Percentiles rank a stretch among this genome's conserved stretches.
phyloP scores from a whole-genome alignment of 2,113 vertebrate species.

The Nothocercus nigrocapillus region DNA sequence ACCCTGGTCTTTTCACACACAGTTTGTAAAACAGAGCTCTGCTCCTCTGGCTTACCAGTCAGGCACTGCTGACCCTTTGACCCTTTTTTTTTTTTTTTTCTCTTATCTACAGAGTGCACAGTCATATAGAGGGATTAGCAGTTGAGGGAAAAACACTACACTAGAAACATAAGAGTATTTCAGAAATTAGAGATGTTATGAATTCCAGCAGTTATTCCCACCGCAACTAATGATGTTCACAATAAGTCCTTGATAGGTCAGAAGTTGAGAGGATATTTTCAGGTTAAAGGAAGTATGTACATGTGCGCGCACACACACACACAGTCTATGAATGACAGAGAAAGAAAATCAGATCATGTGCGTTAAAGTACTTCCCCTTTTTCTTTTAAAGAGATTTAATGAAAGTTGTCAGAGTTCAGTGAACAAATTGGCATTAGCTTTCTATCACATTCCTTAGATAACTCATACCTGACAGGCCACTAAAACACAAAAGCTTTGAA shows the following conservation, averaged over 20 bases:
- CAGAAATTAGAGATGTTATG: not conserved
- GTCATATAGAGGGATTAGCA: not conserved
- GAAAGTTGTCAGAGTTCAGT: conserved; percentile 26
- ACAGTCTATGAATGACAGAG: not conserved
- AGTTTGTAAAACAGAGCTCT: not conserved
- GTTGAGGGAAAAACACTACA: not conserved
- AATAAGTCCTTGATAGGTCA: not conserved
- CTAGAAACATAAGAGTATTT: not conserved
- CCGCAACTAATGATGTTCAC: not conserved
- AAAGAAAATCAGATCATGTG: not conserved
- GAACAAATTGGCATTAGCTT: not conserved
- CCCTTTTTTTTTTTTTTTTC: not conserved
- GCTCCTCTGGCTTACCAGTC: not conserved
- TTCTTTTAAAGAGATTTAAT: not conserved
- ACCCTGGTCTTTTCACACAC: not conserved
- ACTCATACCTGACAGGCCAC: not conserved
- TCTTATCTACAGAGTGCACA: not conserved
- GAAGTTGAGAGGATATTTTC: not conserved
- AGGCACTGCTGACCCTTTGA: not conserved
- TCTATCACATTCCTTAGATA: not conserved
- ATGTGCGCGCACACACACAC: not conserved
- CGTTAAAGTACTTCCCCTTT: not conserved
- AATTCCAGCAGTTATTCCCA: not conserved
- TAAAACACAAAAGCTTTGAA: not conserved
- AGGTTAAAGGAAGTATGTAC: not conserved